phyloP scores from a whole-genome alignment of 2,888 invertebrate genomes.

The Meteorus cinctellus region DNA sequence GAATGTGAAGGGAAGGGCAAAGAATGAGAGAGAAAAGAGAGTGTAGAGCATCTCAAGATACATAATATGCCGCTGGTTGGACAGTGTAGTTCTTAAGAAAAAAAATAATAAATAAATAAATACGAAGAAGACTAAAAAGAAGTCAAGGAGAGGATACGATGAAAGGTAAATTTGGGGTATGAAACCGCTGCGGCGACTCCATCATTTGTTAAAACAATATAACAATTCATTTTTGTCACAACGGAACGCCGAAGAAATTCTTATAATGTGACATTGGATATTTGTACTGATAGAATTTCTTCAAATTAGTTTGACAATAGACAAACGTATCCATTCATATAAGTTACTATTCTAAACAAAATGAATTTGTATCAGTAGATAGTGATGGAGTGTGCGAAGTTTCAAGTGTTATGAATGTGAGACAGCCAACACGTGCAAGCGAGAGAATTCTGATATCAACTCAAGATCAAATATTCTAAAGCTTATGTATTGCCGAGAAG shows the following conservation, averaged over 20 bases:
- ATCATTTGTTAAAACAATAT: slow-evolving; percentile 72
- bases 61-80: slow-evolving; percentile 60
- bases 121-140: slow-evolving; percentile 29
- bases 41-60: slow-evolving; percentile 54
- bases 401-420: slow-evolving; percentile 14
- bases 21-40: slow-evolving; percentile 42
- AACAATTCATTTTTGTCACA: slow-evolving; percentile 72
- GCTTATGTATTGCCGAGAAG: not conserved
- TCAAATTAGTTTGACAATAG: slow-evolving; percentile 42
- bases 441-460: slow-evolving; percentile 33
- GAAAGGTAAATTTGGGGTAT: slow-evolving; percentile 39
- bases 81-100: slow-evolving; percentile 42
- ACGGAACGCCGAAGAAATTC: slow-evolving; percentile 63
- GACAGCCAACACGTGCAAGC: slow-evolving; percentile 34
- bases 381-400: not conserved
- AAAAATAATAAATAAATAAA: slow-evolving; percentile 39
- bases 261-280: slow-evolving; percentile 50
- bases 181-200: slow-evolving; percentile 56
- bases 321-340: not conserved
- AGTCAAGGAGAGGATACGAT: slow-evolving; percentile 28
- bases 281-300: slow-evolving; percentile 58
- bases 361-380: slow-evolving; percentile 17
- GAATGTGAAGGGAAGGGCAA: slow-evolving; percentile 50
- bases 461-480: slow-evolving; percentile 28
- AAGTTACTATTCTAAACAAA: not conserved